Percentiles rank a stretch among this genome's conserved stretches.
These are phyloP conservation scores for Melanogrammus aeglefinus DNA, from an alignment of 2,797 vertebrate species.

Conservation along the genomic window DNA sequence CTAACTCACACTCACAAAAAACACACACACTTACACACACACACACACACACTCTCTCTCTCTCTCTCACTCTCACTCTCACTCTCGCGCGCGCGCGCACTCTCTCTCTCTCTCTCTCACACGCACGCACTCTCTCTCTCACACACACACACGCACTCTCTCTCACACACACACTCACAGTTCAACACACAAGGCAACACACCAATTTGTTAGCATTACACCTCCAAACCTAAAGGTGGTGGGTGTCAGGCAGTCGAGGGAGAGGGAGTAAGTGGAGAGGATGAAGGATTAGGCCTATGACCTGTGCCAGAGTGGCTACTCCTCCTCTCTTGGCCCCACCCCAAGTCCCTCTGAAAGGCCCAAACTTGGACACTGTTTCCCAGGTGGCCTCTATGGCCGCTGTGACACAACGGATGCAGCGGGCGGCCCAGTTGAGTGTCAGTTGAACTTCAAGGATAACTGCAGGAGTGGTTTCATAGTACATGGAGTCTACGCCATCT, in stretches of 20 bases:
- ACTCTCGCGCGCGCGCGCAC: too few relatives aligned
- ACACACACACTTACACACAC: too few relatives aligned
- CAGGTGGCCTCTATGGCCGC: neutral
- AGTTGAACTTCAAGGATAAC: too few relatives aligned
- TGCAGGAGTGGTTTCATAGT: neutral
- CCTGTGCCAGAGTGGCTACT: neutral
- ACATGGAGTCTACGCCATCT: too few relatives aligned
- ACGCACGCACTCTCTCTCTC: too few relatives aligned
- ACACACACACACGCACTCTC: too few relatives aligned
- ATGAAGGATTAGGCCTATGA: slow-evolving; percentile 37
- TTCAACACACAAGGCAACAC: neutral
- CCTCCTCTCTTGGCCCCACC: slow-evolving; percentile 34
- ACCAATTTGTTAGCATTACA: neutral
- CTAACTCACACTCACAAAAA: too few relatives aligned
- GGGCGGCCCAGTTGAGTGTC: neutral
- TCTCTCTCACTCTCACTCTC: too few relatives aligned
- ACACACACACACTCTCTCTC: too few relatives aligned
- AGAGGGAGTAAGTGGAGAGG: slow-evolving; percentile 50
- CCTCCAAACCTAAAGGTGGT: slow-evolving; percentile 39
- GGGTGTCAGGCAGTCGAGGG: slow-evolving; percentile 37
- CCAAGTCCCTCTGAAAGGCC: slow-evolving; percentile 28
- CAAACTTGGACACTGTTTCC: neutral
- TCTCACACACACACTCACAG: too few relatives aligned
- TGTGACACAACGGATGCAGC: neutral
- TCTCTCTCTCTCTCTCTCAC: too few relatives aligned